Evolutionary conservation across 2,113 vertebrate species (phyloP).

Genomic region (Ammodytes dubius): DNA sequence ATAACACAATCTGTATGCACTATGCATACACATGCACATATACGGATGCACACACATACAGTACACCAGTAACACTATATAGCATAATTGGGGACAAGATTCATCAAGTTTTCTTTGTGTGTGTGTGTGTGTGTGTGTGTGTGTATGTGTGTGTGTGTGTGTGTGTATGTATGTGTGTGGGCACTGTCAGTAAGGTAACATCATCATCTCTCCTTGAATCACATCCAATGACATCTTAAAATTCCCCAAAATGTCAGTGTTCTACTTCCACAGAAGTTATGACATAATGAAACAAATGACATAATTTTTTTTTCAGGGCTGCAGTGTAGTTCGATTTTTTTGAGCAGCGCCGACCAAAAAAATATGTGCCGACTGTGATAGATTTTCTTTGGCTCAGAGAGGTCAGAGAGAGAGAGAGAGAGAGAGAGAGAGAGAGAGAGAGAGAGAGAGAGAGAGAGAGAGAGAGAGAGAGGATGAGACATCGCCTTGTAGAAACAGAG

Average conservation of each 20-base stretch:
- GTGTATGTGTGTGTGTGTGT: too few relatives aligned
- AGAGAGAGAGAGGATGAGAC: conserved; percentile 23
- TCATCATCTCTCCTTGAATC: conserved; percentile 4
- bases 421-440: too few relatives aligned
- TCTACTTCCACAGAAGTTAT: not conserved
- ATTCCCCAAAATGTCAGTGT: conserved; percentile 9
- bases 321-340: conserved; percentile 30
- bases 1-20: not conserved
- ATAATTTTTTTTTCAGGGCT: conserved; percentile 24
- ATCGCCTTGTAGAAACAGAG: conserved; percentile 23
- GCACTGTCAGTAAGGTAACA: not conserved
- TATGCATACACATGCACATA: not conserved
- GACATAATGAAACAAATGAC: conserved; percentile 19
- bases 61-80: not conserved
- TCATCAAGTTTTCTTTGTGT: not conserved
- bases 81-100: not conserved
- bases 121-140: too few relatives aligned
- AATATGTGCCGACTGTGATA: conserved; percentile 33
- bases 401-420: conserved; percentile 46
- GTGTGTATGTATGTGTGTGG: not conserved
- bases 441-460: not conserved
- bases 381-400: conserved; percentile 45
- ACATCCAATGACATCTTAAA: conserved; percentile 16
- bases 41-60: not conserved
- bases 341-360: conserved; percentile 36